Evolutionary conservation across 2,113 vertebrate genomes (phyloP).

Genomic region (Chamaea fasciata): DNA sequence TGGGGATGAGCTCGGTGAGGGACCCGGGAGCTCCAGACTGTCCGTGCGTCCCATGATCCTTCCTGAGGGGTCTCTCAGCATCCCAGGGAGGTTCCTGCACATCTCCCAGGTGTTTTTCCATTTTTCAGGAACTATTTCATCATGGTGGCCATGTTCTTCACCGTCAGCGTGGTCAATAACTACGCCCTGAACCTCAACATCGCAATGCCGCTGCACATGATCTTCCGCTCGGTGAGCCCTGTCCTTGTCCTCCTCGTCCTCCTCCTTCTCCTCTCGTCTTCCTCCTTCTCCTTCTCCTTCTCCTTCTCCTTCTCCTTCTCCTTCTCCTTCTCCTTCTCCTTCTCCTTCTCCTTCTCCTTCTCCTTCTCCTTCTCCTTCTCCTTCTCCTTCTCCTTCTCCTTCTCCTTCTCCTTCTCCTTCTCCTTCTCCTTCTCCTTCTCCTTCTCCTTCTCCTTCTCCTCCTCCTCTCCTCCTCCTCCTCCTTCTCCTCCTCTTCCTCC

Average conservation of each 20-base stretch:
- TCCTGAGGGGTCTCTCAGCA: no score
- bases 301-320: neutral
- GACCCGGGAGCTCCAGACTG: neutral
- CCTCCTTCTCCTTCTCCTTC: neutral
- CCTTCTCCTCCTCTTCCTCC: no score
- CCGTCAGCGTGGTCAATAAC: constrained; percentile 95
- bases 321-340: neutral
- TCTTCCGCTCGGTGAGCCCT: constrained; percentile 93
- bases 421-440: no score
- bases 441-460: no score
- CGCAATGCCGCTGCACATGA: constrained; percentile 97
- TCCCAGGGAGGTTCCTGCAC: neutral
- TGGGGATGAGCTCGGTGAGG: neutral
- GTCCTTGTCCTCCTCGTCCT: neutral
- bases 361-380: neutral
- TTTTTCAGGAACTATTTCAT: constrained; percentile 83
- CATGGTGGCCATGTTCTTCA: constrained; percentile 99
- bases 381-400: no score
- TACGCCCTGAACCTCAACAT: constrained; percentile 96
- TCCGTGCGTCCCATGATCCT: fast-evolving
- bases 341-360: neutral
- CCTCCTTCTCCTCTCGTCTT: neutral
- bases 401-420: no score
- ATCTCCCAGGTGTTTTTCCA: neutral
- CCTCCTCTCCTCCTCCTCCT: no score